These are phyloP conservation scores for Lithophane semibrunnea DNA, from an alignment of 2,888 invertebrate genomes.

Conservation along the genomic window DNA sequence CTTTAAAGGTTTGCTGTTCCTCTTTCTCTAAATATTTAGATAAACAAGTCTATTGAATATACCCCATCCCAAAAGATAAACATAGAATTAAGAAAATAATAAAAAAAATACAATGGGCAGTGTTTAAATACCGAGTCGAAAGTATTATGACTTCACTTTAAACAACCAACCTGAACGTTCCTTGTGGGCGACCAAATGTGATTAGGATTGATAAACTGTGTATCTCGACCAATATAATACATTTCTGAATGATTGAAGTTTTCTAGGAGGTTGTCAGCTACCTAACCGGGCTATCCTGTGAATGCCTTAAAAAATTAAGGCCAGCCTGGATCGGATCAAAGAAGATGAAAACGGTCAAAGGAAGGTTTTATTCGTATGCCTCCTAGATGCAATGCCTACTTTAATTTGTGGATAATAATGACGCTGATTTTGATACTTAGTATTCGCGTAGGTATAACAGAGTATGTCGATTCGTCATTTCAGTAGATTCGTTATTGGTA, in stretches of 20 bases:
- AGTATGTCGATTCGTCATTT: not conserved
- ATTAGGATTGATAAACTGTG: not conserved
- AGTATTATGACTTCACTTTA: constrained; percentile 1
- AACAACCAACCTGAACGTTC: not conserved
- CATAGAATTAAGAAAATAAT: constrained; percentile 4
- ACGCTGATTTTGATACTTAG: not conserved
- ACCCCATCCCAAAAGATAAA: not conserved
- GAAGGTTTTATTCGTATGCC: not conserved
- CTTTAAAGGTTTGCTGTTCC: not conserved
- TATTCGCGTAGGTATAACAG: not conserved
- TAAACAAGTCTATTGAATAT: not conserved
- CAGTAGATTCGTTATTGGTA: not conserved
- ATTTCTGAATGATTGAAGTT: no score
- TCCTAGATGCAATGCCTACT: not conserved
- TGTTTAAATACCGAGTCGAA: constrained; percentile 6
- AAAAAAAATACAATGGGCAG: constrained; percentile 21
- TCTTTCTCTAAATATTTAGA: constrained; percentile 31
- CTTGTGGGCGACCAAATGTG: not conserved
- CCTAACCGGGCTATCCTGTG: no score
- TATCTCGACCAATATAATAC: not conserved
- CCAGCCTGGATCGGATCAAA: no score
- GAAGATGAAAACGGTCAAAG: not conserved
- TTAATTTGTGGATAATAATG: not conserved
- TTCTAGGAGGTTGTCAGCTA: no score
- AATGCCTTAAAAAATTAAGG: no score